Evolutionary conservation across 2,797 vertebrate genomes (phyloP), one percentile per base, ranked within the genome.

Genomic region (Fistularia tabacaria): DNA sequence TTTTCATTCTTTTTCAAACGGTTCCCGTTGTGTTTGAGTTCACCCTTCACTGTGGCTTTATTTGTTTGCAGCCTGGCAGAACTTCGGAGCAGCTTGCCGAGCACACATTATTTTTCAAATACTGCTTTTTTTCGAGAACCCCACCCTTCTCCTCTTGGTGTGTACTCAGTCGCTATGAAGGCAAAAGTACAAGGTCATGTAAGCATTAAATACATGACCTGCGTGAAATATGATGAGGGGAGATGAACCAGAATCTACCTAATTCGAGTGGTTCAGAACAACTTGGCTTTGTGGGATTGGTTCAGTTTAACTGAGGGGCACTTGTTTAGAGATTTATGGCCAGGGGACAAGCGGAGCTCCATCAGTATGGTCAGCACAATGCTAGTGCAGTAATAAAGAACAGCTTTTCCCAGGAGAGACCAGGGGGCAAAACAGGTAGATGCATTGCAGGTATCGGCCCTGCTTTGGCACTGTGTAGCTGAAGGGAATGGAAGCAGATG

Each of bases 401-500:
- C 60, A 54, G 62, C 53, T 39, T 46, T 62, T 49, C 71, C 62
- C 65, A 7, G 45, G 55, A 69, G 69, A 74, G 53, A 77, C 68
- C 14, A 67, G 65, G 56, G 74, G 70, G 49, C 49, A 59, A 47
- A 62, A 40, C 63, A 67, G 66, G 77, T 63, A 76, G 59, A 54
- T 25, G 50, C 48, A 9, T 46, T 7, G 40, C 25, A 56, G 62
- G 66, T 47, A 45, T n/a, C 59, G 36, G 59, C 5, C 9, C 38
- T 41, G 54, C 66, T 62, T 61, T 51, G 62, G 56, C 58, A 44
- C 63, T 14, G 36, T 6, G 56, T 14, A 48, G 71, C 73, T 66
- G 66, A 69, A 54, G 69, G 75, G 66, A 77, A 74, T 64, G 36
- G 66, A 73, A 79, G 73, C 73, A 59, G 77, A 86, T 75, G 77